A percentile compares a stretch with the other conserved stretches of the same genome.
These are phyloP conservation scores for Xiphorhynchus erythropygius DNA, from an alignment of 2,797 vertebrate genomes.

Conservation along the genomic window DNA sequence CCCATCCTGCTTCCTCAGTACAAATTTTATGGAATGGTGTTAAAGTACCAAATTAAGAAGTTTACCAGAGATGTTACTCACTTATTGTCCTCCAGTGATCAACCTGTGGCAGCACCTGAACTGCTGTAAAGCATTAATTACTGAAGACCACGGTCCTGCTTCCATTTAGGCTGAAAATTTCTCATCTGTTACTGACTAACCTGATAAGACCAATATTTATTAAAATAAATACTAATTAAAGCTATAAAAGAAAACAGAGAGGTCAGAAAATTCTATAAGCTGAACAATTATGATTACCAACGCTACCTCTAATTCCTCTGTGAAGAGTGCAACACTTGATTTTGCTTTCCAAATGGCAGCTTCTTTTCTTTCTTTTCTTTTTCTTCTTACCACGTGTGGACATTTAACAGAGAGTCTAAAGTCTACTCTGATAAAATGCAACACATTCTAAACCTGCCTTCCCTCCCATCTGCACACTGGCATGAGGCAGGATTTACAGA, in stretches of 20 bases:
- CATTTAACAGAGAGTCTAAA: slow-evolving; percentile 51
- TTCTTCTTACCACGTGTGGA: not conserved
- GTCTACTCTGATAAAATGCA: slow-evolving; percentile 19
- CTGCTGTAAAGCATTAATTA: not conserved
- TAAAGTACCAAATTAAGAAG: not conserved
- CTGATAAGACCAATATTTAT: not conserved
- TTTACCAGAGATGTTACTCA: not conserved
- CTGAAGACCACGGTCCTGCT: not conserved
- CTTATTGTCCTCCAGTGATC: not conserved
- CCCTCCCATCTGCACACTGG: not conserved
- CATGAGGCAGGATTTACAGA: not conserved
- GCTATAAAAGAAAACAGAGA: not conserved
- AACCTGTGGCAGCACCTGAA: not conserved
- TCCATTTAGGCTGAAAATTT: not conserved
- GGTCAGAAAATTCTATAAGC: not conserved
- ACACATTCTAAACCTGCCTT: not conserved
- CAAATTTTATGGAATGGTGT: not conserved
- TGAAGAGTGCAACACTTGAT: not conserved
- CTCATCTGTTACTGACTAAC: not conserved
- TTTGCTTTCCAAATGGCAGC: not conserved
- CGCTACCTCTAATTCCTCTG: slow-evolving; percentile 17
- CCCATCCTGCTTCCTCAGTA: not conserved
- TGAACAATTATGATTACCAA: not conserved
- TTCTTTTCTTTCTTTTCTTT: slow-evolving; percentile 3
- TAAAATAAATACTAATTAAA: not conserved